A percentile compares a stretch with the other conserved stretches of the same genome.
Conservation (phyloP, 2,888 invertebrate genomes). For the Horisme vitalbata region DNA sequence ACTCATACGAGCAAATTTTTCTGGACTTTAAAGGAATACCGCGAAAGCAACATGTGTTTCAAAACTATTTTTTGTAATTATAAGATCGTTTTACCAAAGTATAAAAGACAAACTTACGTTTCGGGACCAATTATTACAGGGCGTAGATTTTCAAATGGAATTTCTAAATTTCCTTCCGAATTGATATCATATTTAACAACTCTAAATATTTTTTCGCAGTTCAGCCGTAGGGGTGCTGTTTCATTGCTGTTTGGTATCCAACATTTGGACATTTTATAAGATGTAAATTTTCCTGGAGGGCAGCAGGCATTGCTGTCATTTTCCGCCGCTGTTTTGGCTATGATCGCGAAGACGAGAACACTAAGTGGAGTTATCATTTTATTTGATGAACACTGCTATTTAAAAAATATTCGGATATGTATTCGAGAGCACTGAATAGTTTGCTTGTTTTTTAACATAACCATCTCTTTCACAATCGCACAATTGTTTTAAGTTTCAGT, state of each 20-base stretch:
- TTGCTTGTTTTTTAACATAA: slow-evolving; percentile 4
- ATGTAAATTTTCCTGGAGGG: slow-evolving; percentile 6
- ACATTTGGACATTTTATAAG: slow-evolving; percentile 11
- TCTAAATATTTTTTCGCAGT: slow-evolving; percentile 5
- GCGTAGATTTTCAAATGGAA: slow-evolving; percentile 16
- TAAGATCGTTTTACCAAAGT: too few relatives aligned
- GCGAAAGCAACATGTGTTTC: too few relatives aligned
- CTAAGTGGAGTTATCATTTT: slow-evolving; percentile 7
- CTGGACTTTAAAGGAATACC: too few relatives aligned
- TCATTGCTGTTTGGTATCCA: slow-evolving; percentile 10
- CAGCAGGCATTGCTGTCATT: slow-evolving; percentile 18
- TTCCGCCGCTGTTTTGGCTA: slow-evolving; percentile 6
- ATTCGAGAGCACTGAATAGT: neutral
- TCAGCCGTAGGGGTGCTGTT: slow-evolving; percentile 14
- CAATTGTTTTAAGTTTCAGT: neutral
- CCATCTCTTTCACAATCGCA: neutral
- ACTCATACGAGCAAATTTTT: too few relatives aligned
- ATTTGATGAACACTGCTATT: neutral
- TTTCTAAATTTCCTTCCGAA: slow-evolving; percentile 27
- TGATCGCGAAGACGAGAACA: slow-evolving; percentile 4
- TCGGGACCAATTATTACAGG: slow-evolving; percentile 23
- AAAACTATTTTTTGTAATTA: too few relatives aligned
- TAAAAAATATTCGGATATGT: neutral
- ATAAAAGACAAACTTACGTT: slow-evolving; percentile 42
- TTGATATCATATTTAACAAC: slow-evolving; percentile 7